These are phyloP conservation scores for Sigmodon hispidus DNA, from an alignment of 2,113 vertebrate species.

Conservation along the genomic window DNA sequence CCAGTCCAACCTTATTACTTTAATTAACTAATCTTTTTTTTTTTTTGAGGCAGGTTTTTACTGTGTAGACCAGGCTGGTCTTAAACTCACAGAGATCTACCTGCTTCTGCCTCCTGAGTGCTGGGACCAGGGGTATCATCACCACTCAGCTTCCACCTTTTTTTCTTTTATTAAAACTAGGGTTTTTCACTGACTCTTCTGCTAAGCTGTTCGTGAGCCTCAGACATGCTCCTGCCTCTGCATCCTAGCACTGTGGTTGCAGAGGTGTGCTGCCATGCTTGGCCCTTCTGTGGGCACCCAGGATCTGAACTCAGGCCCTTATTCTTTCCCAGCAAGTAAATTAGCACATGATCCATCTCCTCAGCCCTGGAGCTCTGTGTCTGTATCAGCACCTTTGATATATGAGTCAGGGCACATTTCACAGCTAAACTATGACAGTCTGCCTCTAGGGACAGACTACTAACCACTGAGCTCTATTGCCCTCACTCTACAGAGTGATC, in stretches of 20 bases:
- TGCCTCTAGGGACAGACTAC: not conserved
- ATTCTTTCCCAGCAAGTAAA: not conserved
- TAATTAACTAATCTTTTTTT: not conserved
- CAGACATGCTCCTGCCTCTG: not conserved
- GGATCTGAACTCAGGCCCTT: not conserved
- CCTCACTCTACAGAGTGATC: not conserved
- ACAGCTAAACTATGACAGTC: not conserved
- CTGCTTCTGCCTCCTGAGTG: not conserved
- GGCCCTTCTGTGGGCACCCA: not conserved
- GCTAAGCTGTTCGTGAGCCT: not conserved
- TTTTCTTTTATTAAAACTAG: not conserved
- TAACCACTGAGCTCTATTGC: not conserved
- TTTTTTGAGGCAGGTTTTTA: not conserved
- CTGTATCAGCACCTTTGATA: no score
- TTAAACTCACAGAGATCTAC: not conserved
- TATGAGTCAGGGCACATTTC: not conserved
- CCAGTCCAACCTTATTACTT: not conserved
- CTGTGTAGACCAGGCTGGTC: not conserved
- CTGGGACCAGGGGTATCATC: not conserved
- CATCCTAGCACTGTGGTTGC: no score
- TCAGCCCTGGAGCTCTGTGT: not conserved
- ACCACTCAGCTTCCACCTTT: not conserved
- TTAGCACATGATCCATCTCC: not conserved
- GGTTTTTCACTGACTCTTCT: not conserved
- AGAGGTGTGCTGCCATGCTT: not conserved